Base-by-base conservation (phyloP, 2,113 vertebrate genomes). In the Thunnus thynnus region DNA sequence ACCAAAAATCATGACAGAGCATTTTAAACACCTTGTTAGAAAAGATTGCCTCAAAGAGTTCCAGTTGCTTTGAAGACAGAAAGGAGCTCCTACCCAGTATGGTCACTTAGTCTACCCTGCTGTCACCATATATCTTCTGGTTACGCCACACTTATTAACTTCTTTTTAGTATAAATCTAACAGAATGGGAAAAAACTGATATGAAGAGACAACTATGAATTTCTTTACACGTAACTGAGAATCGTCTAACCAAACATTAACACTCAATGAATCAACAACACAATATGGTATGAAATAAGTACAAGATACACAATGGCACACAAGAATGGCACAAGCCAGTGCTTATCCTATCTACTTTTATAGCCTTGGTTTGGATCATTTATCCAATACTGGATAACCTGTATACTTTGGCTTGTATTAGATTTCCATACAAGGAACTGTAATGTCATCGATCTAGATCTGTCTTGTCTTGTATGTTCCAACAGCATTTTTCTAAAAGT, bases 41-140 rank as follows among this genome's bases (percentile, higher is more conserved):
- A 67, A 67, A 55, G 46, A 22, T 4, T 1, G 3, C 3, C 32
- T 60, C 4, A 30, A 61, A 67, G 25, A 56, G 55, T 56, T 52
- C 50, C 50, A 36, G 51, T 55, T 60, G 52, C n/a, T 71, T 22
- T 71, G 9, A 75, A 65, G 16, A 51, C 55, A 68, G 36, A 54
- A 65, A 10, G 4, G 47, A 4, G 27, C 3, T n/a, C 22, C 52
- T 46, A 13, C 20, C 3, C 18, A 30, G 7, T 17, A 13, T 4
- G 20, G 5, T n/a, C n/a, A 58, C 27, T 14, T 25, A 62, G 17
- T 36, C 13, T 14, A 22, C 22, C 9, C 36, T 41, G 36, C 36
- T 41, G 36, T 41, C 36, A 36, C 3, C 32, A 36, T 36, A 7
- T 4, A 36, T 36, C 5, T 36, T 36, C 3, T 36, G 5, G 5